phyloP scores from a whole-genome alignment of 2,888 invertebrate species.

The Seira musarum region DNA sequence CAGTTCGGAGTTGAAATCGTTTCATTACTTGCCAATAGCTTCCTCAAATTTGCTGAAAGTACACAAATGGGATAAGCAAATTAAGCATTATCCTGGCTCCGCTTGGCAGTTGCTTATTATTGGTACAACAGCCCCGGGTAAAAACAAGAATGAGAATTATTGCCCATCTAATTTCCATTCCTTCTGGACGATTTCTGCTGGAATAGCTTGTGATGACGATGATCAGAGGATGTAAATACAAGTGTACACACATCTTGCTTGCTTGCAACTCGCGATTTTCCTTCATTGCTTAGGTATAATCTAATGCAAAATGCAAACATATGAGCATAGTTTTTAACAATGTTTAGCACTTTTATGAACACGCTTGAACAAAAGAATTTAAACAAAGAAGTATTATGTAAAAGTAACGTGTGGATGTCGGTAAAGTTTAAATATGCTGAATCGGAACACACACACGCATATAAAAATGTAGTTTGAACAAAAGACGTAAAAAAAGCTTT shows the following conservation, averaged over 20 bases:
- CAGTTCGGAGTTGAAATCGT: neutral
- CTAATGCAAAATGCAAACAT: slow-evolving; percentile 5
- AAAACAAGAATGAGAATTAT: neutral
- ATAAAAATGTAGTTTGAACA: too few relatives aligned
- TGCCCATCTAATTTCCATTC: slow-evolving; percentile 7
- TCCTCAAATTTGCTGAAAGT: neutral
- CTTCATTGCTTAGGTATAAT: slow-evolving; percentile 3
- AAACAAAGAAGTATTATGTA: slow-evolving; percentile 11
- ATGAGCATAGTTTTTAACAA: neutral
- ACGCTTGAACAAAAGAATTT: neutral
- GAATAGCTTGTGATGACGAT: neutral
- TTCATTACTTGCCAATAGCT: neutral
- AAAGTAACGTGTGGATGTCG: slow-evolving; percentile 52
- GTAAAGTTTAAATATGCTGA: slow-evolving; percentile 51
- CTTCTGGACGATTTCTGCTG: neutral
- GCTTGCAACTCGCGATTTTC: too few relatives aligned
- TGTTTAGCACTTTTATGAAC: slow-evolving; percentile 6
- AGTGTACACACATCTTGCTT: too few relatives aligned
- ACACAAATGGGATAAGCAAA: slow-evolving; percentile 1
- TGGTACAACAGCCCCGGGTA: too few relatives aligned
- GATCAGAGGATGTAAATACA: too few relatives aligned
- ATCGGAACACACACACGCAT: slow-evolving; percentile 47
- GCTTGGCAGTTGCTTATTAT: too few relatives aligned
- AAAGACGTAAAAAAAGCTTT: slow-evolving; percentile 5
- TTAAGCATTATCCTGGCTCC: slow-evolving; percentile 4